These are phyloP conservation scores for Drosophila tropicalis DNA, from an alignment of 1,140 invertebrate species.

Conservation along the genomic window DNA sequence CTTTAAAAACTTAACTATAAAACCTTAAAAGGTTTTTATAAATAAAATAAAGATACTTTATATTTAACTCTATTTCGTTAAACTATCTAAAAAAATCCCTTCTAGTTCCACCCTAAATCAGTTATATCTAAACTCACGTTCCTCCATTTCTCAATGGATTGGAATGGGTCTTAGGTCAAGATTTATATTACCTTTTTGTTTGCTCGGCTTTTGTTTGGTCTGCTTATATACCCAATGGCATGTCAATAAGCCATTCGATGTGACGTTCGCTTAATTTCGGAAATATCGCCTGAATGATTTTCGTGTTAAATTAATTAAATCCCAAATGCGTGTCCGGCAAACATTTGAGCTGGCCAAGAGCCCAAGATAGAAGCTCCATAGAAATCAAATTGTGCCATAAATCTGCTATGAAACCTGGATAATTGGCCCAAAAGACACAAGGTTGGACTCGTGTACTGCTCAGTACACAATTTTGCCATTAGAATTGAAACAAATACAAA, in stretches of 20 bases:
- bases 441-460: background rate
- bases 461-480: background rate
- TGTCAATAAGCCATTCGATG: slow-evolving; percentile 73
- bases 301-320: slow-evolving; percentile 80
- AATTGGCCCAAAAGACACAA: slow-evolving; percentile 43
- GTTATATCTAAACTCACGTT: background rate
- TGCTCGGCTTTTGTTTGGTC: slow-evolving; percentile 14
- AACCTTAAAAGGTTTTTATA: no score
- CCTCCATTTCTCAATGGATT: background rate
- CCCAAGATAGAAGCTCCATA: slow-evolving; percentile 39
- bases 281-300: slow-evolving; percentile 74
- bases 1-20: no score
- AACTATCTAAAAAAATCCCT: background rate
- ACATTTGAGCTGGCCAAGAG: slow-evolving; percentile 56
- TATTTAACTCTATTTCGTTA: no score
- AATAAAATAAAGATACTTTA: no score
- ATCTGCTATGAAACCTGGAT: slow-evolving; percentile 46
- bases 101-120: background rate
- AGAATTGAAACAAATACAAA: background rate
- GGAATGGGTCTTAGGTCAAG: slow-evolving; percentile 18
- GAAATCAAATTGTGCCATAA: slow-evolving; percentile 72
- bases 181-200: slow-evolving; percentile 46
- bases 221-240: slow-evolving; percentile 39
- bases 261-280: slow-evolving; percentile 59
- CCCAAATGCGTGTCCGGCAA: slow-evolving; percentile 63